A percentile compares a stretch with the other conserved stretches of the same genome.
Conservation (phyloP, 1,140 invertebrate species). For the Pseudomyrmex sp. region DNA sequence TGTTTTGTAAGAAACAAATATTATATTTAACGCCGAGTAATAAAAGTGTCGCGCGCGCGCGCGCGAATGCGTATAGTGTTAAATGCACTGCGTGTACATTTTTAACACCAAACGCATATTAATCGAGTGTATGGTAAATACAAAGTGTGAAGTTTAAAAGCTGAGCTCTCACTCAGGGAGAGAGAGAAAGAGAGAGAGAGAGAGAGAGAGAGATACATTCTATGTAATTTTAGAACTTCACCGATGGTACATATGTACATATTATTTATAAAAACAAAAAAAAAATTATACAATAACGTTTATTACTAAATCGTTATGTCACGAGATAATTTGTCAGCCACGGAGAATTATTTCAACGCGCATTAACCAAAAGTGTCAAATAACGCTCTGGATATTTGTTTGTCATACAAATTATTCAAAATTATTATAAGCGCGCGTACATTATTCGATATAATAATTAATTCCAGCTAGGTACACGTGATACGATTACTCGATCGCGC, state of each 20-base stretch:
- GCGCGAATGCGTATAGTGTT: no score
- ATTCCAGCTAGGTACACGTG: constrained; percentile 26
- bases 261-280: no score
- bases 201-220: not conserved
- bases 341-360: constrained; percentile 28
- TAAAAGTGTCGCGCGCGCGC: no score
- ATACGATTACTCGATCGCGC: constrained; percentile 53
- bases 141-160: not conserved
- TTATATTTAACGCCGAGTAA: no score
- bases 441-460: constrained; percentile 57
- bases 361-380: constrained; percentile 56
- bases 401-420: constrained; percentile 52
- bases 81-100: not conserved
- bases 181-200: no score
- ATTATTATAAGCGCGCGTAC: constrained; percentile 53
- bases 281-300: not conserved
- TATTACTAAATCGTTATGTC: constrained; percentile 1
- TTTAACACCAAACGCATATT: not conserved
- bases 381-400: constrained; percentile 45
- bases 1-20: constrained; percentile 7
- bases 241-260: not conserved
- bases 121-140: not conserved
- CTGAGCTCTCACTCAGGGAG: no score
- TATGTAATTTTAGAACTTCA: not conserved
- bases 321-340: constrained; percentile 2